These are phyloP conservation scores for Protophormia terraenovae DNA, from an alignment of 2,888 invertebrate genomes.

Conservation along the genomic window DNA sequence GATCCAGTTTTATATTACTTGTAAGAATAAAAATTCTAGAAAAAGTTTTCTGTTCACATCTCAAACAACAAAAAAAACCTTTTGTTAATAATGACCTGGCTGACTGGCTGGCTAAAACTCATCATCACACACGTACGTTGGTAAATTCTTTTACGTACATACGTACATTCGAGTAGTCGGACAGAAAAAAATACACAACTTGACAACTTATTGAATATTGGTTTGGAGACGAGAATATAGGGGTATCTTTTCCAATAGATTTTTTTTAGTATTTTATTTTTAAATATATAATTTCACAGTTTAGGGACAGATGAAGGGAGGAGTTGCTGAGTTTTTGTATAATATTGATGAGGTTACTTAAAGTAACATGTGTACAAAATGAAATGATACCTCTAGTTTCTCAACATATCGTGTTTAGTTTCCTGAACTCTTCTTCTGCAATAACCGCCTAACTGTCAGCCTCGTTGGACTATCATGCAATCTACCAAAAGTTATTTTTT, in stretches of 20 bases:
- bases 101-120: neutral
- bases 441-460: neutral
- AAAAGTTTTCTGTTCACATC: slow-evolving; percentile 1
- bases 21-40: neutral
- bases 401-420: slow-evolving; percentile 28
- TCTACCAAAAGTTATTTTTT: neutral
- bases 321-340: neutral
- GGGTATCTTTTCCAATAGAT: slow-evolving; percentile 15
- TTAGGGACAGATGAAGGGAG: neutral
- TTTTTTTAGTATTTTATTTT: neutral
- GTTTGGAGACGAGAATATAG: neutral
- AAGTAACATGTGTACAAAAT: slow-evolving; percentile 51
- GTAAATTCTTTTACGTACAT: too few relatives aligned
- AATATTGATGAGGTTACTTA: slow-evolving; percentile 47
- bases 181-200: neutral
- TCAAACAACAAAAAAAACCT: slow-evolving; percentile 9
- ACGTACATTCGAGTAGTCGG: too few relatives aligned
- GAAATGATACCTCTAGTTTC: slow-evolving; percentile 36
- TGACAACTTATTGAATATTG: slow-evolving; percentile 48
- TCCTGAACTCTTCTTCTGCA: neutral
- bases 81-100: too few relatives aligned
- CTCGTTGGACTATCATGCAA: neutral
- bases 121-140: neutral
- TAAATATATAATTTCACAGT: neutral
- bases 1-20: slow-evolving; percentile 19